Conservation (phyloP, 92 coral and sea anemone species). For the Diadumene lineata region DNA sequence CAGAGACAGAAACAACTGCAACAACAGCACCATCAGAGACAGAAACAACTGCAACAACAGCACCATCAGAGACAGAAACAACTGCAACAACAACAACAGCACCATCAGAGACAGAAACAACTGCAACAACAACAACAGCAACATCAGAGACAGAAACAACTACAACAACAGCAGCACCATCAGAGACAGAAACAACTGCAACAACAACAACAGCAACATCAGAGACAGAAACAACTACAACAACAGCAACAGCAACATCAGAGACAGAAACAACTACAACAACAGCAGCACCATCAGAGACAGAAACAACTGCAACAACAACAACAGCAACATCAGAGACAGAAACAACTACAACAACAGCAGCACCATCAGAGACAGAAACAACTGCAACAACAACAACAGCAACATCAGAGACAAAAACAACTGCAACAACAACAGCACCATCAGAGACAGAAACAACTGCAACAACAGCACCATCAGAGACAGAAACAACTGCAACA, state of each 20-base stretch:
- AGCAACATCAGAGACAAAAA: background rate
- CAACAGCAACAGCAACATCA: background rate
- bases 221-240: background rate
- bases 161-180: background rate
- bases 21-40: background rate
- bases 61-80: background rate
- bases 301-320: background rate
- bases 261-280: background rate
- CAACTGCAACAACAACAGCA: background rate
- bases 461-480: no score
- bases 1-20: background rate
- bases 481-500: no score
- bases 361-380: background rate
- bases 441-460: no score
- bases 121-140: background rate
- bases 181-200: background rate
- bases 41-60: background rate
- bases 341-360: background rate
- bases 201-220: background rate
- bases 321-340: background rate
- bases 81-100: background rate
- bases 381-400: background rate
- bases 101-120: background rate
- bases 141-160: background rate
- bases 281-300: background rate